Conservation (phyloP, 2,113 vertebrate species). For the Dendrocopos noguchii region DNA sequence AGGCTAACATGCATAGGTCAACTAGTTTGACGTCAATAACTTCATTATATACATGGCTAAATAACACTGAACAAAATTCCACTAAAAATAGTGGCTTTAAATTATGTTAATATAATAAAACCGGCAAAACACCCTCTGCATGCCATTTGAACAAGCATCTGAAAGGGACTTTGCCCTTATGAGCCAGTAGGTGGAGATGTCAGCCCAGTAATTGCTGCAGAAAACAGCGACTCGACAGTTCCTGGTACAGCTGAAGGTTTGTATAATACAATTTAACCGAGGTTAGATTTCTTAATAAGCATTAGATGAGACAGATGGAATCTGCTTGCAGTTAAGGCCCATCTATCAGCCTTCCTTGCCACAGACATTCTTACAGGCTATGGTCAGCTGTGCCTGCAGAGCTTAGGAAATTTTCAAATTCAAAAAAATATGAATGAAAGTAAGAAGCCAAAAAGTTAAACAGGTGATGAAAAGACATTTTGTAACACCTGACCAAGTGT, state of each 20-base stretch:
- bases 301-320: constrained; percentile 45
- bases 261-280: background rate
- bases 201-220: constrained; percentile 44
- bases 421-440: background rate
- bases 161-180: background rate
- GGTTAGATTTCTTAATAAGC: constrained; percentile 52
- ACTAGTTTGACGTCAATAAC: background rate
- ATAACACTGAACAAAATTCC: background rate
- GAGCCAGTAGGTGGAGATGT: constrained; percentile 74
- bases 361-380: background rate
- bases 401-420: background rate
- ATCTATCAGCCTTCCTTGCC: background rate
- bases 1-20: background rate
- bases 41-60: background rate
- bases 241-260: background rate
- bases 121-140: background rate
- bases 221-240: background rate
- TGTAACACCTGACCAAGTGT: background rate
- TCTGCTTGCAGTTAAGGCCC: constrained; percentile 23
- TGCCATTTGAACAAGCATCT: background rate
- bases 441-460: background rate
- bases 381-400: background rate
- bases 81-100: background rate
- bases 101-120: background rate
- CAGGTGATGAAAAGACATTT: background rate